Percentiles rank a stretch among this genome's conserved stretches.
These are phyloP conservation scores for Drosophila mojavensis DNA, from an alignment of 1,140 invertebrate species.

Conservation along the genomic window DNA sequence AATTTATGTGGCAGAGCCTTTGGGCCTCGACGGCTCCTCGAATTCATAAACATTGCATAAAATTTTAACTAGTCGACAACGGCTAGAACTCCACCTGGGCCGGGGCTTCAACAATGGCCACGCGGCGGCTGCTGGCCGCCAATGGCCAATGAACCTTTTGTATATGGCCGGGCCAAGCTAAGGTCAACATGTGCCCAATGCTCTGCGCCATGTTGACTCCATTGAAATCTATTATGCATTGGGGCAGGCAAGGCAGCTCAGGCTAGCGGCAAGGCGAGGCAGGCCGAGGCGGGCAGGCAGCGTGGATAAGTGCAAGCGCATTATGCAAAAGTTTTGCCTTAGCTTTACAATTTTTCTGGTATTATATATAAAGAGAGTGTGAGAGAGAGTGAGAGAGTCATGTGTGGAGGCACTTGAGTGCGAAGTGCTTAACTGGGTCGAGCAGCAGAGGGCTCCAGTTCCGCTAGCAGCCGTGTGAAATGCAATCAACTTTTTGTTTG, in stretches of 20 bases:
- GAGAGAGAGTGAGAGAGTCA: slow-evolving; percentile 8
- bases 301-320: slow-evolving; percentile 34
- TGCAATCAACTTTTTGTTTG: slow-evolving; percentile 58
- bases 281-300: not conserved
- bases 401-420: slow-evolving; percentile 42
- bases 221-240: slow-evolving; percentile 48
- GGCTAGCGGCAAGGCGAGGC: too few species aligned
- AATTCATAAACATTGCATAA: slow-evolving; percentile 41
- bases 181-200: slow-evolving; percentile 44
- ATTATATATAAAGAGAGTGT: slow-evolving; percentile 2
- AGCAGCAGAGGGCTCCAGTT: slow-evolving; percentile 20
- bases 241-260: not conserved
- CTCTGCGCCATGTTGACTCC: slow-evolving; percentile 16
- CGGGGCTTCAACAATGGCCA: slow-evolving; percentile 19
- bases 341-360: slow-evolving; percentile 10
- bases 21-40: not conserved
- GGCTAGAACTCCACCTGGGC: slow-evolving; percentile 6
- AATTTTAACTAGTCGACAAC: slow-evolving; percentile 30
- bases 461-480: slow-evolving; percentile 39
- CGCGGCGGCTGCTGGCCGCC: not conserved
- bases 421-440: slow-evolving; percentile 52
- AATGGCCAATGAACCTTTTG: slow-evolving; percentile 50
- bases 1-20: slow-evolving; percentile 15
- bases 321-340: slow-evolving; percentile 49
- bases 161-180: slow-evolving; percentile 20